Conservation (phyloP, 2,797 vertebrate species). For the Gymnoscopelus microlampas region DNA sequence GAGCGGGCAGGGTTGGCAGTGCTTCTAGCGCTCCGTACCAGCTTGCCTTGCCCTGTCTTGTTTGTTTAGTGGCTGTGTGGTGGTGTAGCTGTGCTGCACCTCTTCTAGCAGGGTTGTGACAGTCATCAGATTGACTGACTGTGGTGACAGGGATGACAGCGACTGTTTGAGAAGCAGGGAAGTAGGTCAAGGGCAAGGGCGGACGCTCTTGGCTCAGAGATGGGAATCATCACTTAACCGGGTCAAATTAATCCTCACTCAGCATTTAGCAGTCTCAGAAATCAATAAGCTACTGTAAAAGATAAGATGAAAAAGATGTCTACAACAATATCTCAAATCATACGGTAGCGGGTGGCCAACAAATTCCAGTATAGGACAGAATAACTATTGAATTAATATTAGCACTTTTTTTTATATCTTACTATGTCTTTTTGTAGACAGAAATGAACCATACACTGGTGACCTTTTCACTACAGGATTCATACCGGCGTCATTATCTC, state of each 20-base stretch:
- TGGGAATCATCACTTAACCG: constrained; percentile 53
- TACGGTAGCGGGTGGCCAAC: too few species aligned
- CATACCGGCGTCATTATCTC: constrained; percentile 46
- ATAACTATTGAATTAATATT: too few species aligned
- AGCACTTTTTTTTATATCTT: constrained; percentile 43
- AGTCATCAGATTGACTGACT: constrained; percentile 49
- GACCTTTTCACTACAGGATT: constrained; percentile 59
- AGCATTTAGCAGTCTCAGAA: constrained; percentile 50
- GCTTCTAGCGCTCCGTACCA: constrained; percentile 72
- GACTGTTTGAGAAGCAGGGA: constrained; percentile 51
- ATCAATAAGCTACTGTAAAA: constrained; percentile 41
- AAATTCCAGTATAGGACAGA: too few species aligned
- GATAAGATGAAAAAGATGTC: too few species aligned
- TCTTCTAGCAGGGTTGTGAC: constrained; percentile 17
- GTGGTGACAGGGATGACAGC: constrained; percentile 59
- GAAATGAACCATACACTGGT: constrained; percentile 22
- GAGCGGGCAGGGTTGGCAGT: constrained; percentile 62
- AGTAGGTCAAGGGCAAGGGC: constrained; percentile 71
- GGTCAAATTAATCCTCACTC: constrained; percentile 65
- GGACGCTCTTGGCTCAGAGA: constrained; percentile 52
- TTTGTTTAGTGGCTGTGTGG: constrained; percentile 46
- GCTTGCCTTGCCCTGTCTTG: constrained; percentile 64
- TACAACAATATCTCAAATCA: too few species aligned
- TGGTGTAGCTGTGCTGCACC: constrained; percentile 22
- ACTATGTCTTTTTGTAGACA: constrained; percentile 37